Base-by-base conservation (phyloP, 2,888 invertebrate species). In the Leuctra nigra region DNA sequence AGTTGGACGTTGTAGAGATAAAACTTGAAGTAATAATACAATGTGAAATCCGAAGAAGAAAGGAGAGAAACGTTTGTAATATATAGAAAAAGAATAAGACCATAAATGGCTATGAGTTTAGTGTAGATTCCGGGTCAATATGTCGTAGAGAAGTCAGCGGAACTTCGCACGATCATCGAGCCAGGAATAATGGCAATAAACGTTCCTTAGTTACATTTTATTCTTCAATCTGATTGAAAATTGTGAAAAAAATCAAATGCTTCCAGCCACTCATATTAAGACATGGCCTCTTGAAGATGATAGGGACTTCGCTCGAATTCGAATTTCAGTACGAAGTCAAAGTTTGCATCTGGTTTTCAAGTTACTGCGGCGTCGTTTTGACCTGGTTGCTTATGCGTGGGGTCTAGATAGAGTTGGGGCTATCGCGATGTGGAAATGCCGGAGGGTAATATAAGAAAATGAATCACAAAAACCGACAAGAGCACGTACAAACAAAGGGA, bases 1-100 rank as follows among this genome's bases (percentile, higher is more conserved):
- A 52, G 48, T 54, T 54, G 58, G 44, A 44, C 53, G 56, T 23
- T 25, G 35, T 29, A 48, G 50, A 58, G 60, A 60, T 60, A 60
- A 58, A 60, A 60, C 54, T 60, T 56, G 56, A 58, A 58, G 60
- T 58, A 60, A 60, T 60, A 60, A 57, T 53, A 60, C 57, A 56
- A 46, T 25, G 54, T 47, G 48, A 54, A 55, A 46, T 56, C 53
- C 53, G 24, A 13, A 44, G 29, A 29, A 38, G 18, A 46, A 48
- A 39, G 53, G 46, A 35, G 18, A 23, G 35, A 24, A 38, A 53
- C 35, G 38, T 38, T 48, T 18, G 38, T 59, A 59, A 59, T 59
- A 56, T 56, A 59, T 59, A 54, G 56, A 59, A 48, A 53, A 48
- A 35, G 54, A 54, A 50, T 18, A 53, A 53, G 53, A 36, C 25